These are phyloP conservation scores for Nettapus auritus DNA, from an alignment of 2,113 vertebrate species.

Conservation along the genomic window DNA sequence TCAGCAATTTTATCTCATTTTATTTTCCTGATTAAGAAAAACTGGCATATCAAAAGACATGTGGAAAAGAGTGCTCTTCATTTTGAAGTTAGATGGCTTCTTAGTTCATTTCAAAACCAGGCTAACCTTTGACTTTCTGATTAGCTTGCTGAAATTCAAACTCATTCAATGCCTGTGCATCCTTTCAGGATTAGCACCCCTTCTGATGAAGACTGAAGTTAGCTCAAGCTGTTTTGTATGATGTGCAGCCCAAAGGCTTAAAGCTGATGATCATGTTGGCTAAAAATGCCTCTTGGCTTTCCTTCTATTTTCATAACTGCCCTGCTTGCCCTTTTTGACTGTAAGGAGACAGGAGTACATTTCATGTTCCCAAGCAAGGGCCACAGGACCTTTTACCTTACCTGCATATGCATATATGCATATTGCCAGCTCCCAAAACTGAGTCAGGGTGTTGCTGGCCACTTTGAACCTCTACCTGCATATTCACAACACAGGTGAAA, in stretches of 20 bases:
- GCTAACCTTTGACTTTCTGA: constrained; percentile 44
- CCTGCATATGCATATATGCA: not conserved
- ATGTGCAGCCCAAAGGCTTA: not conserved
- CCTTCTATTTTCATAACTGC: not conserved
- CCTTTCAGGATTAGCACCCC: constrained; percentile 8
- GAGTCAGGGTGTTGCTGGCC: not conserved
- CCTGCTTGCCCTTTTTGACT: not conserved
- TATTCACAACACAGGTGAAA: not conserved
- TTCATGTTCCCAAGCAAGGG: not conserved
- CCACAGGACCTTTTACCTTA: not conserved
- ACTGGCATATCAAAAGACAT: constrained; percentile 7
- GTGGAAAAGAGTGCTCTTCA: constrained; percentile 36
- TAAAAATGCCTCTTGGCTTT: not conserved
- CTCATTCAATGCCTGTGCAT: constrained; percentile 22
- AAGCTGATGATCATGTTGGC: not conserved
- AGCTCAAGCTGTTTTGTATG: not conserved
- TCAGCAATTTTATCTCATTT: constrained; percentile 10
- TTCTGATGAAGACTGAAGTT: not conserved
- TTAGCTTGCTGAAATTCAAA: constrained; percentile 52
- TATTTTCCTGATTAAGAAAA: constrained; percentile 19
- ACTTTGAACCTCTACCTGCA: not conserved
- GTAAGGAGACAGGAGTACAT: not conserved
- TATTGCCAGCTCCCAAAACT: not conserved
- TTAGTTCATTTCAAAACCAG: constrained; percentile 34
- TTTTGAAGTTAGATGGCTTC: constrained; percentile 13